These are phyloP conservation scores for Corydoras sp. DNA, from an alignment of 2,113 vertebrate genomes.

Conservation along the genomic window DNA sequence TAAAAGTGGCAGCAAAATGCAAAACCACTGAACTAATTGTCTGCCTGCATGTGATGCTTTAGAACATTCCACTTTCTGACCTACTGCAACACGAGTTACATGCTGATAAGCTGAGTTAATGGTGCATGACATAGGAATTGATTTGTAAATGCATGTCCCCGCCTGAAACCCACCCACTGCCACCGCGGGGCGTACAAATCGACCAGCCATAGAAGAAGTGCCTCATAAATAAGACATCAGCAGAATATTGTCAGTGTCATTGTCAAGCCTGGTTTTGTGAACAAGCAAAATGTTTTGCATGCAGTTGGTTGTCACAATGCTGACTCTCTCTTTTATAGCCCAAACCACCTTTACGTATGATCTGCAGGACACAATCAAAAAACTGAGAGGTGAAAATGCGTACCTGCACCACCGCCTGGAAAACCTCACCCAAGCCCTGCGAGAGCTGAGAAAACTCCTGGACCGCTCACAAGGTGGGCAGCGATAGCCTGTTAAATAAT, in stretches of 20 bases:
- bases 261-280: not conserved
- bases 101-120: slow-evolving; percentile 39
- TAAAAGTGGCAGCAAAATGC: not conserved
- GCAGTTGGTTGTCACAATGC: slow-evolving; percentile 26
- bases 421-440: slow-evolving; percentile 55
- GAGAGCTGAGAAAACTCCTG: slow-evolving; percentile 53
- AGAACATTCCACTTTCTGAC: not conserved
- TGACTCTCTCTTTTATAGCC: slow-evolving; percentile 37
- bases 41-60: not conserved
- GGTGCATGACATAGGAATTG: slow-evolving; percentile 40
- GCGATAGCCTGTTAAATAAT: not conserved
- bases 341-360: slow-evolving; percentile 46
- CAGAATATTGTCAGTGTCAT: not conserved
- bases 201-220: not conserved
- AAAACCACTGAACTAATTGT: not conserved
- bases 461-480: slow-evolving; percentile 54
- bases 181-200: slow-evolving; percentile 4
- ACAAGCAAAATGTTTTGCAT: slow-evolving; percentile 14
- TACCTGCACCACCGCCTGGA: slow-evolving; percentile 59
- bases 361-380: slow-evolving; percentile 62
- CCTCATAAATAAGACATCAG: slow-evolving; percentile 17
- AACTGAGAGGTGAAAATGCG: slow-evolving; percentile 59
- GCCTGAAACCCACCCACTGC: not conserved
- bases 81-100: not conserved
- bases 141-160: slow-evolving; percentile 25